A percentile compares a stretch with the other conserved stretches of the same genome.
Conservation (phyloP, 2,797 vertebrate species). For the Phrynocephalus guinanensis region DNA sequence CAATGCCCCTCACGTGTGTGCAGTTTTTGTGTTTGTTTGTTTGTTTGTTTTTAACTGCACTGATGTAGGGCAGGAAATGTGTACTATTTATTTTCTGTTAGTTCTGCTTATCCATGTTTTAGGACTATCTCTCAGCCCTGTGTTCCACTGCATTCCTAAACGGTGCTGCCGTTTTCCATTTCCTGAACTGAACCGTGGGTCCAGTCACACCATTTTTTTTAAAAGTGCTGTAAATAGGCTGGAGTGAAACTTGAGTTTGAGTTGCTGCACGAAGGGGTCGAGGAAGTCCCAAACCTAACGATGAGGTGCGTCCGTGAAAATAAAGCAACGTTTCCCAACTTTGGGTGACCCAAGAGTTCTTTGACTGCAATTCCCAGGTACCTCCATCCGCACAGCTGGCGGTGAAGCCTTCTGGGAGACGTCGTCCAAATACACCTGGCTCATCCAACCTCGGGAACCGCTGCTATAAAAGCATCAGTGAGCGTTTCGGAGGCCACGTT, state of each 20-base stretch:
- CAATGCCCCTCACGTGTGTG: background rate
- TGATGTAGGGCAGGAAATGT: rapidly evolving
- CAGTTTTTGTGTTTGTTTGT: background rate
- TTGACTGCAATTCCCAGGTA: too few relatives aligned
- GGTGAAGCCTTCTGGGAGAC: too few relatives aligned
- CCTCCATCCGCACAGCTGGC: too few relatives aligned
- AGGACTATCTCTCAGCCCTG: background rate
- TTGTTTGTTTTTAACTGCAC: background rate
- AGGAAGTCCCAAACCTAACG: background rate
- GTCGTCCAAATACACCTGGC: too few relatives aligned
- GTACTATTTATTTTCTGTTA: background rate
- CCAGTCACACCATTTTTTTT: background rate
- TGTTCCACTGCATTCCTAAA: background rate
- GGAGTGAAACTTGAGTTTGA: background rate
- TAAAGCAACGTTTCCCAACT: too few relatives aligned
- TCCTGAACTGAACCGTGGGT: background rate
- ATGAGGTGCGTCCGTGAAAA: too few relatives aligned
- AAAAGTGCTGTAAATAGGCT: background rate
- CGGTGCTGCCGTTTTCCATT: background rate
- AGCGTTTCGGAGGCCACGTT: too few relatives aligned
- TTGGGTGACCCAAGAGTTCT: too few relatives aligned
- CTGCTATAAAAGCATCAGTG: too few relatives aligned
- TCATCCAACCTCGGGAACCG: too few relatives aligned
- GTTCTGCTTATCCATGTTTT: background rate
- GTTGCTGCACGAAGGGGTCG: too few relatives aligned